Base-by-base conservation (phyloP, 2,797 vertebrate genomes). In the Odontamblyopus lacepedii region DNA sequence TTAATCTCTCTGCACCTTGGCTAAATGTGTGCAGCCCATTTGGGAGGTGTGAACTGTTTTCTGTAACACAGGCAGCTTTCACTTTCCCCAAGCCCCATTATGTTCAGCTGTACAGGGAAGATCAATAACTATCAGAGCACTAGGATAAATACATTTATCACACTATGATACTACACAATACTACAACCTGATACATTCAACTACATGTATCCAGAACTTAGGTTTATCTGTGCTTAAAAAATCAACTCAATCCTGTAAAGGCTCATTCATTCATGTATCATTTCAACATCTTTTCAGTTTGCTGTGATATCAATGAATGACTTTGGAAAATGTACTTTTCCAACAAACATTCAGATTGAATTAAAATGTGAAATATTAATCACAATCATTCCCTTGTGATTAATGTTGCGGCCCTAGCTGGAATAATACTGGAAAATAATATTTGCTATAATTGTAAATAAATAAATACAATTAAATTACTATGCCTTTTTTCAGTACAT, bases 121-220 rank as follows among this genome's bases (percentile, higher is more conserved):
- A 89, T 91, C 88, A 84, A 88, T 89, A 89, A 67, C 82, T 72
- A 89, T 90, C 88, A 87, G 73, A 82, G 79, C 61, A 62, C 73
- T 85, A 77, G 87, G 88, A 90, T 88, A 91, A 89, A 88, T 89
- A 83, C 84, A 90, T 91, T 86, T 80, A 89, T 91, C 91, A 91
- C 80, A 72, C 69, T 57, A 44, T 63, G 84, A 78, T 85, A 78
- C 79, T 72, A 15, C 51, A 12, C 2, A 38, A 59, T 75, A 63
- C 75, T 67, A 72, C 82, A 74, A 74, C 82, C 60, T 83, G 82
- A 86, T 85, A 80, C 78, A 69, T 67, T 80, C 83, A 81, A 86
- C 78, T 77, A 48, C 15, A 48, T 48, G 83, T 79, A 83, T 77
- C 79, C 38, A n/a, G 12, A 41, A 41, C 32, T 41, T 63, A 62